A percentile compares a stretch with the other conserved stretches of the same genome.
Evolutionary conservation across 1,140 invertebrate species (phyloP).

Genomic region (Trichonephila clavipes): DNA sequence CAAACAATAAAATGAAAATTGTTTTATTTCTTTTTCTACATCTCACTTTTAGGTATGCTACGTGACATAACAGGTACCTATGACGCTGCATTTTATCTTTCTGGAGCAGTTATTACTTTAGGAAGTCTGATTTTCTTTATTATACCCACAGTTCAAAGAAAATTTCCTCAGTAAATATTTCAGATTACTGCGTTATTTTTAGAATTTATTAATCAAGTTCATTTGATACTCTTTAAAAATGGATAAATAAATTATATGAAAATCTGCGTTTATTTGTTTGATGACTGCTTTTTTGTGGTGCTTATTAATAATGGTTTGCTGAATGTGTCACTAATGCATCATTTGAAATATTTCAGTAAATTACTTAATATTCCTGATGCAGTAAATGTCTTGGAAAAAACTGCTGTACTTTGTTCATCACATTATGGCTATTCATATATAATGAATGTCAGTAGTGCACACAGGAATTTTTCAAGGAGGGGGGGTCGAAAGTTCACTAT

Average conservation of each 20-base stretch:
- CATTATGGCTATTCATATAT: no score
- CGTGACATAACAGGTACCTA: slow-evolving; percentile 89
- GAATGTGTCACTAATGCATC: no score
- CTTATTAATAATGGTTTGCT: no score
- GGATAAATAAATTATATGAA: background rate
- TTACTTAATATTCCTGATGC: no score
- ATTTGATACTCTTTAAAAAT: background rate
- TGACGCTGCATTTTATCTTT: slow-evolving; percentile 92
- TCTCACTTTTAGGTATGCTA: slow-evolving; percentile 90
- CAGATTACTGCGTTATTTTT: background rate
- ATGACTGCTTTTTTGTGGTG: no score
- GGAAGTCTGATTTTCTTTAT: background rate
- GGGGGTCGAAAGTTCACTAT: no score
- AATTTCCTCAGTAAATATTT: background rate
- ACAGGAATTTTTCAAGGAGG: no score
- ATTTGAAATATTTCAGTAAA: no score
- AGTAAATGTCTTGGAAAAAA: no score
- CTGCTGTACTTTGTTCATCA: no score
- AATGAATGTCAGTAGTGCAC: no score
- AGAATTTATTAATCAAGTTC: background rate
- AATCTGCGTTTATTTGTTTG: background rate
- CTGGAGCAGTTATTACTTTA: slow-evolving; percentile 89
- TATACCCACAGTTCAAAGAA: background rate
- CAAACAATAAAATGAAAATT: no score
- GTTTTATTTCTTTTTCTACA: background rate